These are phyloP conservation scores for Polydrusus tereticollis DNA, from an alignment of 2,888 invertebrate genomes.

Conservation along the genomic window DNA sequence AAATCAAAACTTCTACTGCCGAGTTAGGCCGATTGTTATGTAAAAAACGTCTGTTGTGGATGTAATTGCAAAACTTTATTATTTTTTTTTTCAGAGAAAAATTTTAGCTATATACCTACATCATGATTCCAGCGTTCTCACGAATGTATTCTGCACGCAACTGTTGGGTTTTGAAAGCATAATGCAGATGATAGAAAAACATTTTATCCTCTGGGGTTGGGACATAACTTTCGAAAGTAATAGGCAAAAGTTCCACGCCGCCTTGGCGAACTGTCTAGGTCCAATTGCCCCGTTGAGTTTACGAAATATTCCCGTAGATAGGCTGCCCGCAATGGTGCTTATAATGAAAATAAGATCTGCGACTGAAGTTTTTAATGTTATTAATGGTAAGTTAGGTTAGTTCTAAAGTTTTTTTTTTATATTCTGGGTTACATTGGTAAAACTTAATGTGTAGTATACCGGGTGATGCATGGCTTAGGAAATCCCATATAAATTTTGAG, in stretches of 20 bases:
- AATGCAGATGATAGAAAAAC: slow-evolving; percentile 87
- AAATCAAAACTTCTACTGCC: no score
- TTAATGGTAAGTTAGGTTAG: slow-evolving; percentile 76
- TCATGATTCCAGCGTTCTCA: slow-evolving; percentile 93
- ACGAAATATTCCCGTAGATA: slow-evolving; percentile 87
- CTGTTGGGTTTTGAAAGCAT: slow-evolving; percentile 92
- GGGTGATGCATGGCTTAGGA: no score
- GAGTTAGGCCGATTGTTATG: no score
- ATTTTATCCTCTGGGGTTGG: slow-evolving; percentile 98
- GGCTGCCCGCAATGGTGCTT: slow-evolving; percentile 87
- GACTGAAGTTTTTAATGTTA: slow-evolving; percentile 91
- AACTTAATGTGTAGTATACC: no score
- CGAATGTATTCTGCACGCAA: slow-evolving; percentile 98
- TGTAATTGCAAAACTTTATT: no score
- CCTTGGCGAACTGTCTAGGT: slow-evolving; percentile 84
- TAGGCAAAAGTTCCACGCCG: slow-evolving; percentile 81
- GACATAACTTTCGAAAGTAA: slow-evolving; percentile 93
- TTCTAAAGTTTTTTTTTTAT: no score
- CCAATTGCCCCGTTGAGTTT: slow-evolving; percentile 87
- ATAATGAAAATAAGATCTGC: slow-evolving; percentile 90
- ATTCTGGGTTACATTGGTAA: neutral
- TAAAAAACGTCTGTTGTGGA: no score
- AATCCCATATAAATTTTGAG: no score
- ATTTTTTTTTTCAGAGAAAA: slow-evolving; percentile 78
- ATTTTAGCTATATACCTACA: slow-evolving; percentile 95